phyloP scores from a whole-genome alignment of 2,797 vertebrate genomes.

The Gambelia wislizenii region DNA sequence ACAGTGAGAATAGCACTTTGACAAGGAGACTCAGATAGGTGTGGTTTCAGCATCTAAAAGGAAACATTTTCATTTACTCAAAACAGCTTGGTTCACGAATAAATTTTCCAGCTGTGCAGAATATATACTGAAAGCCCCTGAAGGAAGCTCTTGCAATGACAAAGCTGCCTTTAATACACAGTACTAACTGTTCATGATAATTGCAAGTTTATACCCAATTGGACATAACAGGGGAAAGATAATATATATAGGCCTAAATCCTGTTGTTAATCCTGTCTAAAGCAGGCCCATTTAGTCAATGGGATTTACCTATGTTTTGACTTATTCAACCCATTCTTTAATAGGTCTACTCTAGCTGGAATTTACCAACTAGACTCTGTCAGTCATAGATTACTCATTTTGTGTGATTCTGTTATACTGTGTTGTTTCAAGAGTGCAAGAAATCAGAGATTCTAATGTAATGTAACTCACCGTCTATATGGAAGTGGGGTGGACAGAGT shows the following conservation, averaged over 20 bases:
- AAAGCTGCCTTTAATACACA: conserved; percentile 13
- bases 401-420: too few relatives aligned
- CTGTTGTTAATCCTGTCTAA: too few relatives aligned
- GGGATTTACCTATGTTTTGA: too few relatives aligned
- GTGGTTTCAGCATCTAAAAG: not conserved
- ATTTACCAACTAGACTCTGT: too few relatives aligned
- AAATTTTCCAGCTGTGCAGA: not conserved
- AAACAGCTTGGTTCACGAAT: conserved; percentile 5
- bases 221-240: not conserved
- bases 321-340: too few relatives aligned
- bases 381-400: too few relatives aligned
- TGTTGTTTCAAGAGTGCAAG: not conserved
- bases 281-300: too few relatives aligned
- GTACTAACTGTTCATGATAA: not conserved
- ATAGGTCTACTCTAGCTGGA: too few relatives aligned
- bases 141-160: not conserved
- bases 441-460: not conserved
- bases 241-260: not conserved
- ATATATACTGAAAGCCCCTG: not conserved
- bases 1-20: not conserved
- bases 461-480: too few relatives aligned
- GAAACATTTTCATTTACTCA: not conserved
- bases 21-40: not conserved
- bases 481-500: too few relatives aligned
- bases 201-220: not conserved